These are phyloP conservation scores for Ploceus nigricollis DNA, from an alignment of 2,113 vertebrate species.

Conservation along the genomic window DNA sequence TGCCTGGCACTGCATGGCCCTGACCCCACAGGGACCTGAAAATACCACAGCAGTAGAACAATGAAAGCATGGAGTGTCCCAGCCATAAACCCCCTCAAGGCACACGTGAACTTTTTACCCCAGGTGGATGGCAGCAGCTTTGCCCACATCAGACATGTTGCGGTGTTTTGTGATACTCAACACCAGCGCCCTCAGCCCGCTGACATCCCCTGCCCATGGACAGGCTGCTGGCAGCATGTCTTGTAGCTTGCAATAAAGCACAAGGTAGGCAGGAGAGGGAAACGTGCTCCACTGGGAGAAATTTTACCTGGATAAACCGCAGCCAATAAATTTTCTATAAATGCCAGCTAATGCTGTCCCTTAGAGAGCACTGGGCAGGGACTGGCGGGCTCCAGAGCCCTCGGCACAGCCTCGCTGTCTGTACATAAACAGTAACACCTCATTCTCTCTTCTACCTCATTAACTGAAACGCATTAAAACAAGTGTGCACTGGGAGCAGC, in stretches of 20 bases:
- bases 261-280: background rate
- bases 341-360: constrained; percentile 43
- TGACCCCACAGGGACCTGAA: background rate
- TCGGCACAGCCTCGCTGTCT: constrained; percentile 45
- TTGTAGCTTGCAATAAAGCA: background rate
- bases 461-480: constrained; percentile 81
- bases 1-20: accelerated
- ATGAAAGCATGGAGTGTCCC: background rate
- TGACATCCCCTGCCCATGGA: background rate
- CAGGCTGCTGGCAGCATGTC: background rate
- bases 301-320: constrained; percentile 9
- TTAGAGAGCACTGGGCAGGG: constrained; percentile 38
- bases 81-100: background rate
- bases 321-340: constrained; percentile 38
- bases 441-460: constrained; percentile 79
- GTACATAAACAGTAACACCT: constrained; percentile 74
- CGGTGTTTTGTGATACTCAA: accelerated
- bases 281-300: background rate
- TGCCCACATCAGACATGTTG: accelerated
- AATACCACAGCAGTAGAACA: background rate
- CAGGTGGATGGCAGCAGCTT: background rate
- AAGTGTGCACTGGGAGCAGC: constrained; percentile 76
- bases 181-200: accelerated
- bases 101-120: background rate
- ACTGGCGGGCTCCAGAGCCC: constrained; percentile 17